Evolutionary conservation across 2,797 vertebrate species (phyloP).

Genomic region (Acrossocheilus wenchowensis): DNA sequence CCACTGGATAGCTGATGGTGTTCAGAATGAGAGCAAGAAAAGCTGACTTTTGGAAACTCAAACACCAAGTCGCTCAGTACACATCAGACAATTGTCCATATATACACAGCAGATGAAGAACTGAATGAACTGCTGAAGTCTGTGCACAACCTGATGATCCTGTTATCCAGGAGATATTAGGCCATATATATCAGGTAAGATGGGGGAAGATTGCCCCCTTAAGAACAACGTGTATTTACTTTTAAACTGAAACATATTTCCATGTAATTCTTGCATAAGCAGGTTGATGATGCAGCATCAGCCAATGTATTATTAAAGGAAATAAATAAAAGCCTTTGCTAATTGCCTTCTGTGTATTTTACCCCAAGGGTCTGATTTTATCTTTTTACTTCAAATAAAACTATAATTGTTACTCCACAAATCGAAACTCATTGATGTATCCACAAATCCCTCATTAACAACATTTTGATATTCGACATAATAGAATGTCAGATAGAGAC

Average conservation of each 20-base stretch:
- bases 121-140: not conserved
- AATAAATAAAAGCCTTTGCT: not conserved
- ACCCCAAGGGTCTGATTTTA: not conserved
- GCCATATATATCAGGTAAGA: not conserved
- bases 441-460: not conserved
- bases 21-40: not conserved
- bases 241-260: not conserved
- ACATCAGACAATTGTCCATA: not conserved
- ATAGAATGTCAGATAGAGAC: not conserved
- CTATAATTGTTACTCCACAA: not conserved
- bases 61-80: conserved; percentile 28
- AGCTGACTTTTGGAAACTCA: conserved; percentile 26
- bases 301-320: not conserved
- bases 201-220: not conserved
- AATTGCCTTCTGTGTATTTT: not conserved
- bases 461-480: not conserved
- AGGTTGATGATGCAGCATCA: not conserved
- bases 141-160: not conserved
- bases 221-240: not conserved
- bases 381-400: not conserved
- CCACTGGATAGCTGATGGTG: not conserved
- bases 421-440: not conserved
- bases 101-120: conserved; percentile 17
- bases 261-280: not conserved
- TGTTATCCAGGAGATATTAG: not conserved